These are phyloP conservation scores for Melieria picta DNA, from an alignment of 2,888 invertebrate genomes.

Conservation along the genomic window DNA sequence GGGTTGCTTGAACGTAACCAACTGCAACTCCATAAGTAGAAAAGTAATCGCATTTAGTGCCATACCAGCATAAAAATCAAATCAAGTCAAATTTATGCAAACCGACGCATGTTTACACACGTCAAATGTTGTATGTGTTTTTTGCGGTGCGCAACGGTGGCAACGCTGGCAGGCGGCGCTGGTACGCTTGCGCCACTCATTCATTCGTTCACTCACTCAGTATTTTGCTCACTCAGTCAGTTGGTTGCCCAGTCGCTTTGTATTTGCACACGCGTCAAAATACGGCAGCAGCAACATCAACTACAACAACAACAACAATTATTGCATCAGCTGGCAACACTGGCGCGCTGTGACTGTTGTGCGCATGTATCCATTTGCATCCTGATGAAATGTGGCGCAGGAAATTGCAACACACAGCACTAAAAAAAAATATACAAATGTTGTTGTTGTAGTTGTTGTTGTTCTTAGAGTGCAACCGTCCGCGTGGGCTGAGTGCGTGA, in stretches of 20 bases:
- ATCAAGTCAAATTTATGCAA: slow-evolving; percentile 59
- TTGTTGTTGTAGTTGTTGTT: no score
- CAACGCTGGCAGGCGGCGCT: not conserved
- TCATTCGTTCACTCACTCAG: not conserved
- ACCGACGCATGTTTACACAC: slow-evolving; percentile 50
- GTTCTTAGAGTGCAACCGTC: no score
- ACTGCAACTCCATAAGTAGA: slow-evolving; percentile 10
- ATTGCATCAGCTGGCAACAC: not conserved
- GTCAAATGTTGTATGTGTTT: slow-evolving; percentile 38
- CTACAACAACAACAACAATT: no score
- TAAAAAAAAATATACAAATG: not conserved
- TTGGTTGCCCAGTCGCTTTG: no score
- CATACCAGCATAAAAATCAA: slow-evolving; percentile 50
- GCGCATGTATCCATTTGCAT: slow-evolving; percentile 6
- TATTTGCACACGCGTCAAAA: slow-evolving; percentile 18
- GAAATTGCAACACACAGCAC: not conserved
- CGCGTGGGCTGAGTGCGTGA: no score
- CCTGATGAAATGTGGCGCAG: not conserved
- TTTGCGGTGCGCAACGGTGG: not conserved
- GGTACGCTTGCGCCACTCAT: slow-evolving; percentile 24
- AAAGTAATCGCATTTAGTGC: slow-evolving; percentile 15
- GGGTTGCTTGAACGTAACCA: not conserved
- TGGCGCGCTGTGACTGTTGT: not conserved
- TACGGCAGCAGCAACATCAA: no score
- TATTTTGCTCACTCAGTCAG: no score